Percentiles rank a stretch among this genome's conserved stretches.
Evolutionary conservation across 35 echinoderm and acorn worm species (phyloP).

Genomic region (Amphiura filiformis): DNA sequence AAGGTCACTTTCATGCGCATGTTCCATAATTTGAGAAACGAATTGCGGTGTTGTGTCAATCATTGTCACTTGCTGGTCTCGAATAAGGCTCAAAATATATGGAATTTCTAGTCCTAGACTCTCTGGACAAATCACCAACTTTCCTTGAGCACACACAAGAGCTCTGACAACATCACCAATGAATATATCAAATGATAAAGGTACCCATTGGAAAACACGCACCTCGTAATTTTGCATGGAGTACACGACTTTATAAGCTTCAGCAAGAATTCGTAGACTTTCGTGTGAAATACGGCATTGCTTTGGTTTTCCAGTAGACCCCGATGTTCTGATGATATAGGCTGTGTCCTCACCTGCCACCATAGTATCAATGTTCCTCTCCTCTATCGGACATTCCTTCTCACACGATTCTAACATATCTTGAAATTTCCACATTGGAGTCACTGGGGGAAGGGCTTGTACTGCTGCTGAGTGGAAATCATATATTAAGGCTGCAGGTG

Average conservation of each 20-base stretch:
- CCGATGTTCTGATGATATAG: slow-evolving; percentile 1
- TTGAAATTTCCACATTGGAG: background rate
- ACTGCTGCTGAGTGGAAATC: background rate
- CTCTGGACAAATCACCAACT: slow-evolving; percentile 7
- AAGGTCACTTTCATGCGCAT: background rate
- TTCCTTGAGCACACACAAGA: background rate
- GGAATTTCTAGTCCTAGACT: background rate
- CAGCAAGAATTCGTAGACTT: background rate
- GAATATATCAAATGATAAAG: background rate
- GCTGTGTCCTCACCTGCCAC: background rate
- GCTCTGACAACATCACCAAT: background rate
- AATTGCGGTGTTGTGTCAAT: slow-evolving; percentile 18
- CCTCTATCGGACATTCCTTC: background rate
- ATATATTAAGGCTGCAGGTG: background rate
- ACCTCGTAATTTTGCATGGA: background rate
- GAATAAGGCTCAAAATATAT: slow-evolving; percentile 1
- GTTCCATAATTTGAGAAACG: background rate
- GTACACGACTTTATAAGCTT: background rate
- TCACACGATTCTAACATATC: background rate
- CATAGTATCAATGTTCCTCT: background rate
- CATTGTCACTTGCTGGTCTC: background rate
- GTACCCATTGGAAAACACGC: background rate
- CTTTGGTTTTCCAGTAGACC: background rate
- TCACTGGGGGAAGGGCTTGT: background rate
- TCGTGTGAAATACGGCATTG: background rate